Evolutionary conservation across 2,113 vertebrate genomes (phyloP), one percentile per base, ranked within the genome.

Genomic region (Lutjanus erythropterus): DNA sequence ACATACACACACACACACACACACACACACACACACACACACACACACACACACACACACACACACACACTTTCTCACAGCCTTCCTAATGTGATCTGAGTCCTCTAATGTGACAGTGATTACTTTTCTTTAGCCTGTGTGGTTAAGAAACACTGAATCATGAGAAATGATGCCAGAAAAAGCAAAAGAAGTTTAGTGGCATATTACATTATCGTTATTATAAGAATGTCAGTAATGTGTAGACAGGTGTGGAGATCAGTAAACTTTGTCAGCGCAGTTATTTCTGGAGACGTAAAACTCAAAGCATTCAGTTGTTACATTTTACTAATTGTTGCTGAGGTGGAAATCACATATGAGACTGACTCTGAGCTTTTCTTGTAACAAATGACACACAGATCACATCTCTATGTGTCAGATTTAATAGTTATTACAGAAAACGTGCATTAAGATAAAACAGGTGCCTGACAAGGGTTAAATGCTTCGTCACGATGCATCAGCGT

Each of bases 221-320:
- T 15, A 39, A 50, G 66, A 76, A 77, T 80, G 61, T 46, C 29
- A 58, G 21, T 71, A 7, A 60, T 81, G 74, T 79, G 55, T 72
- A 55, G 60, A 85, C 76, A 75, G 75, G 78, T 84, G 78, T 74
- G 59, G 16, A 37, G 55, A 65, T 60, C 70, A 31, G 19, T 50
- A 10, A 41, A 6, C 3, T 59, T 74, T 27, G n/a, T 79, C 66
- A 67, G 29, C 12, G 33, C 42, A 33, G 78, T 79, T 91, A 88
- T 91, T 89, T 89, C 49, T 69, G 60, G 75, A 72, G 31, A 68
- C 65, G 64, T 59, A 59, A 85, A 83, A 85, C 12, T 53, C 9
- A 8, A 55, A 42, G 46, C 21, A 56, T 74, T 73, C 29, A 41
- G 5, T 33, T 61, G 19, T 66, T 55, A 11, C 14, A 41, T 47